Evolutionary conservation across 2,888 invertebrate genomes (phyloP), one percentile per base, ranked within the genome.

Genomic region (Lepetodrilus schrolli): DNA sequence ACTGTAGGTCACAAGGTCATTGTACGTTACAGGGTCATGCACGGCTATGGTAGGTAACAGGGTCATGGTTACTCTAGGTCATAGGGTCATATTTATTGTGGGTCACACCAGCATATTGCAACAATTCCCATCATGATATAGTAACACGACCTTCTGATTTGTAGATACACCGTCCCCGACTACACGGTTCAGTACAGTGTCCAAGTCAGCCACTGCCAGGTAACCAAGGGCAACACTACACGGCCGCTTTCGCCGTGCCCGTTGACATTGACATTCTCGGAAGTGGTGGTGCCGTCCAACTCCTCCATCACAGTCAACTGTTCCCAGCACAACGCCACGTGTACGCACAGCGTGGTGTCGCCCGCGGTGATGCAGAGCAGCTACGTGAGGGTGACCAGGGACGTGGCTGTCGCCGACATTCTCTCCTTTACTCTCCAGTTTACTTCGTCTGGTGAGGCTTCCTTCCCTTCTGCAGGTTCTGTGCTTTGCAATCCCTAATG

Each of bases 231-330:
- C 43, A 74, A 66, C 50, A 70, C 69, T 66, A 68, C 51, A 38
- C 66, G 36, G 43, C 30, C 37, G 5, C 21, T 58, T 4, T 47
- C 70, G n/a, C 43, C 68, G 1, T 84, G 84, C 77, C 81, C 83
- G 4, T 66, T 84, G 3, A 70, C 49, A 4, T 51, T 81, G 37
- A 69, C 50, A 8, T 36, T 79, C 1, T 75, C 78, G 1, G 69
- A 77, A 4, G 78, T 73, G 50, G 73, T 71, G n/a, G 65, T 81
- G 23, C 77, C 77, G 1, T 65, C 51, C 68, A n/a, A 47, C 21
- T 10, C 30, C 20, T 70, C 76, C 65, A 13, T 36, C 72, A 47
- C 37, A 17, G 36, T 70, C 30, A 74, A 79, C 71, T 81, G 81
- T 51, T 51, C 50, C n/a, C 21, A 70, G 34, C 43, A 66, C 30